phyloP scores from a whole-genome alignment of 2,113 vertebrate genomes.

The Brachypteracias leptosomus region DNA sequence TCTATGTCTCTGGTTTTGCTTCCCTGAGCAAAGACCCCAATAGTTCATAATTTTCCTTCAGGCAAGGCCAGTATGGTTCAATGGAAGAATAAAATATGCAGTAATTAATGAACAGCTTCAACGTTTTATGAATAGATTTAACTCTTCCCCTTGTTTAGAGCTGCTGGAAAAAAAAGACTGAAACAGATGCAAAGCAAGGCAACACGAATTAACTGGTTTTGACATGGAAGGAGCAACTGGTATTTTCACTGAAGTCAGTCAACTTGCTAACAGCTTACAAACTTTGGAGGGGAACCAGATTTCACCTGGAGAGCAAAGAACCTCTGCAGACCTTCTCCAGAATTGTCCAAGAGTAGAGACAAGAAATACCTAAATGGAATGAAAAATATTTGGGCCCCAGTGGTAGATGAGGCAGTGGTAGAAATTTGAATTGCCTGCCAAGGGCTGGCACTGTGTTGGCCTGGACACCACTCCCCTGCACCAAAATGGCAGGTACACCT shows the following conservation, averaged over 20 bases:
- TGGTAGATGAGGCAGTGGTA: background rate
- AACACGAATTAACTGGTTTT: background rate
- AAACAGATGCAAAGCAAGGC: background rate
- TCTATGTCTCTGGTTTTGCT: background rate
- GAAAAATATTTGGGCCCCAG: background rate
- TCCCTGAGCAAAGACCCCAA: background rate
- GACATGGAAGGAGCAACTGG: background rate
- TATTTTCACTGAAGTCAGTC: background rate
- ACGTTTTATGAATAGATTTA: constrained; percentile 22
- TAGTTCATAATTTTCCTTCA: constrained; percentile 29
- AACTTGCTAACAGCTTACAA: background rate
- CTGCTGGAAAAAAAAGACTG: background rate
- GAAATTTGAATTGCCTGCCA: background rate
- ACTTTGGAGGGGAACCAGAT: background rate
- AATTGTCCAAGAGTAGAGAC: background rate
- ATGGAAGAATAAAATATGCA: constrained; percentile 9
- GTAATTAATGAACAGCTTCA: constrained; percentile 50
- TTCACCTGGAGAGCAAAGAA: background rate
- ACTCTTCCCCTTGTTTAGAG: background rate
- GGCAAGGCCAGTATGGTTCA: background rate
- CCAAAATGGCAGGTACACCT: background rate
- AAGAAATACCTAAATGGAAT: background rate
- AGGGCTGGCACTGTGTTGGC: background rate
- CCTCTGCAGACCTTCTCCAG: background rate
- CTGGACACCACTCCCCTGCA: background rate